Conservation (phyloP, 2,888 invertebrate genomes). For the Tipula unca region DNA sequence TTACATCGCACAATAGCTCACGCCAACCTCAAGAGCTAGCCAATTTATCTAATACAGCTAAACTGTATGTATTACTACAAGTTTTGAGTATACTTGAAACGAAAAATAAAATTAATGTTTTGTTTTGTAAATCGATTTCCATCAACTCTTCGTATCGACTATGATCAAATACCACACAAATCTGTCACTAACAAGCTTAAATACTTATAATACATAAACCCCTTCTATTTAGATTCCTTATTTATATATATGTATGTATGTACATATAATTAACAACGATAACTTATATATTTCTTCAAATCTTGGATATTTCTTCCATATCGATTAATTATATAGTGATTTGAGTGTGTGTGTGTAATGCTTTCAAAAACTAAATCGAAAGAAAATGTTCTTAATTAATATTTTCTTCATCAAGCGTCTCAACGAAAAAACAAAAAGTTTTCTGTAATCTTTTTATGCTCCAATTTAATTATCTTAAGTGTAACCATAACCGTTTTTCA, state of each 20-base stretch:
- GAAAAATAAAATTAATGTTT: background rate
- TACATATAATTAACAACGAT: background rate
- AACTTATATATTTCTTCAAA: background rate
- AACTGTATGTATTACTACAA: too few species aligned
- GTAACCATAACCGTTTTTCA: background rate
- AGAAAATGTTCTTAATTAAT: background rate
- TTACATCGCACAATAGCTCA: background rate
- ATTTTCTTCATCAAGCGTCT: background rate
- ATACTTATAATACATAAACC: background rate
- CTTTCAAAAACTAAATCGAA: background rate
- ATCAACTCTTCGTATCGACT: background rate
- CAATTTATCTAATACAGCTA: too few species aligned
- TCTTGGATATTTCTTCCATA: background rate
- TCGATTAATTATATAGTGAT: background rate
- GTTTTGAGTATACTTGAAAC: background rate
- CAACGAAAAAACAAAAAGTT: background rate
- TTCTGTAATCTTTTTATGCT: background rate
- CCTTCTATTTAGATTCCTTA: background rate
- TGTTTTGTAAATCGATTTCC: background rate
- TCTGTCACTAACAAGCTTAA: background rate
- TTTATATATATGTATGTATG: too few species aligned
- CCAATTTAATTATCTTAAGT: background rate
- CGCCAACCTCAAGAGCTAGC: background rate
- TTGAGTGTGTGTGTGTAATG: background rate
- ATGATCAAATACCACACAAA: background rate